phyloP scores from a whole-genome alignment of 2,113 vertebrate species.

The Syrmaticus mikado region DNA sequence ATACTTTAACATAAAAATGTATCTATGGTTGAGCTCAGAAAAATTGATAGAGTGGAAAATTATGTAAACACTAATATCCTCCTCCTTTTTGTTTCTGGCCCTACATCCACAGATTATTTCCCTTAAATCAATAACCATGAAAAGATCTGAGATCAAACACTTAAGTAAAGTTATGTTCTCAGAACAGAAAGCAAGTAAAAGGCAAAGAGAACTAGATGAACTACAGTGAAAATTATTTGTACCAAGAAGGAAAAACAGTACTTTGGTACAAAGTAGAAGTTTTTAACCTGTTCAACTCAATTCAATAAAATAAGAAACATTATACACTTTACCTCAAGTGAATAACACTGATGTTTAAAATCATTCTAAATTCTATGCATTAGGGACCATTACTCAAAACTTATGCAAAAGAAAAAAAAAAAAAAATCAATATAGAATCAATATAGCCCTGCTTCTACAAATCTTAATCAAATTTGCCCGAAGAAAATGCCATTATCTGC shows the following conservation, averaged over 20 bases:
- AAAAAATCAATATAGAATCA: background rate
- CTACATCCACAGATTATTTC: background rate
- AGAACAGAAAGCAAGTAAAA: background rate
- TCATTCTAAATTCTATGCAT: background rate
- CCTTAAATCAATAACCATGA: accelerated
- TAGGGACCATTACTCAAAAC: background rate
- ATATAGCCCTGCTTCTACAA: background rate
- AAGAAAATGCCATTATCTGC: background rate
- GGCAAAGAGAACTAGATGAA: background rate
- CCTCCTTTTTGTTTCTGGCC: background rate
- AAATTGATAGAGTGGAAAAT: background rate
- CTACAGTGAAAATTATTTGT: background rate
- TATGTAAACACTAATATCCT: background rate
- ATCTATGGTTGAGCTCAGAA: background rate
- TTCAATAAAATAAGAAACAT: background rate
- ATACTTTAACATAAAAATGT: background rate
- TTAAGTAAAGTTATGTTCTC: background rate
- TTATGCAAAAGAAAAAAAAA: background rate
- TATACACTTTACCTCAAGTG: background rate
- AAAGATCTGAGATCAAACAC: background rate
- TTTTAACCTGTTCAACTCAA: background rate
- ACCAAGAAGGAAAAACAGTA: background rate
- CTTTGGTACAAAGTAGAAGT: background rate
- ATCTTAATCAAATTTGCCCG: background rate
- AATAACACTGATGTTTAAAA: background rate